These are phyloP conservation scores for Tribolium freemani DNA, from an alignment of 2,888 invertebrate genomes.

Conservation along the genomic window DNA sequence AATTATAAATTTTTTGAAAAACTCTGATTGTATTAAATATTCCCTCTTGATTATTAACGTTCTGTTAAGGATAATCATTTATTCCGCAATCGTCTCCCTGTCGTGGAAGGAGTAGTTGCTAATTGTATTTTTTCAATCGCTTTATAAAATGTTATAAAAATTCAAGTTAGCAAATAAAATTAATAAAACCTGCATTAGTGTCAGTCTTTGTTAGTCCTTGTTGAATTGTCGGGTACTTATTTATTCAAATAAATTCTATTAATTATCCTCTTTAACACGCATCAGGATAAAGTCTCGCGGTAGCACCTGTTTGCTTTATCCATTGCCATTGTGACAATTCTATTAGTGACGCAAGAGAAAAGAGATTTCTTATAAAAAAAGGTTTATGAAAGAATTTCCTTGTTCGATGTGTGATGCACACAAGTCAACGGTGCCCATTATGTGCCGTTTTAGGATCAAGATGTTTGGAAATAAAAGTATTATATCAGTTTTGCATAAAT, in stretches of 20 bases:
- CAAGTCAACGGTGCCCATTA: neutral
- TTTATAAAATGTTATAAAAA: no score
- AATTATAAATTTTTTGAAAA: no score
- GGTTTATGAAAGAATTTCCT: neutral
- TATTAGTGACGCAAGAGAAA: neutral
- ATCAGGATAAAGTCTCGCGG: neutral
- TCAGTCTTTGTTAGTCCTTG: neutral
- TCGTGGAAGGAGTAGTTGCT: no score
- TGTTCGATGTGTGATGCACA: neutral
- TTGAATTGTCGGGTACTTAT: neutral
- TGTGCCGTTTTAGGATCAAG: neutral
- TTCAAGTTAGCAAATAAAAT: neutral
- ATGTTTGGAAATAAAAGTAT: neutral
- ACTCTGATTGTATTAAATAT: no score
- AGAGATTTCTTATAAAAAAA: neutral
- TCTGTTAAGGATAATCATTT: no score
- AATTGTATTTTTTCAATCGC: no score
- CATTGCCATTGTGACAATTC: neutral
- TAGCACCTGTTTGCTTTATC: neutral
- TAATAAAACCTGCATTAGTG: neutral
- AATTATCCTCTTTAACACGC: neutral
- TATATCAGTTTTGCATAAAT: conserved; percentile 29
- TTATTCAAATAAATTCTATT: neutral
- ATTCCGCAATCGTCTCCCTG: no score
- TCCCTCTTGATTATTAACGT: no score